These are phyloP conservation scores for Apamea epomidion DNA, from an alignment of 2,888 invertebrate species.

Conservation along the genomic window DNA sequence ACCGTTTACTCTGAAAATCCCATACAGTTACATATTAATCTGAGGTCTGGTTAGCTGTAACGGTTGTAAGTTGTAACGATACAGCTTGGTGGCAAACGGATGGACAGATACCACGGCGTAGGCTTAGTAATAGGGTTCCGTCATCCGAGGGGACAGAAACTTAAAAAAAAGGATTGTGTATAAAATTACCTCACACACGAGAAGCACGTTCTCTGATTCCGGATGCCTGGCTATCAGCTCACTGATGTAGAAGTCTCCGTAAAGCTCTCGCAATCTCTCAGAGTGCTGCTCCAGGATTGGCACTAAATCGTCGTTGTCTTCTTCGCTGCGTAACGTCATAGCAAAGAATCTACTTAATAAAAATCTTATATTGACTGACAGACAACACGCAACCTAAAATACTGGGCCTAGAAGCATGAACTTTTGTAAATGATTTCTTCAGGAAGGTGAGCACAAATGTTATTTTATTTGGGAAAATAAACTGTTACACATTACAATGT, in stretches of 20 bases:
- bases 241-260: constrained; percentile 92
- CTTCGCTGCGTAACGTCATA: constrained; percentile 86
- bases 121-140: neutral
- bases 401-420: neutral
- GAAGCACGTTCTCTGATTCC: constrained; percentile 87
- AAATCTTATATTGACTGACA: neutral
- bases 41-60: neutral
- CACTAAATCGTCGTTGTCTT: constrained; percentile 93
- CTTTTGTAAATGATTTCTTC: neutral
- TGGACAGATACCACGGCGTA: neutral
- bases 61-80: neutral
- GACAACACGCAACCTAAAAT: neutral
- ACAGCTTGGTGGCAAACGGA: neutral
- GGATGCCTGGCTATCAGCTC: constrained; percentile 91
- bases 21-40: neutral
- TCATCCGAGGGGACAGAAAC: neutral
- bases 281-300: constrained; percentile 90
- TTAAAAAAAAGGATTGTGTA: neutral
- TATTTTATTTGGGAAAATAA: too few species aligned
- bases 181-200: constrained; percentile 90
- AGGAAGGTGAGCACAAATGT: too few species aligned
- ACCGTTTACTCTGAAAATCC: neutral
- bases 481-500: too few species aligned
- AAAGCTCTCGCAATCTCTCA: constrained; percentile 85
- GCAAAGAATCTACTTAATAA: neutral